Evolutionary conservation across 1,140 invertebrate genomes (phyloP).

Genomic region (Cotesia glomerata): DNA sequence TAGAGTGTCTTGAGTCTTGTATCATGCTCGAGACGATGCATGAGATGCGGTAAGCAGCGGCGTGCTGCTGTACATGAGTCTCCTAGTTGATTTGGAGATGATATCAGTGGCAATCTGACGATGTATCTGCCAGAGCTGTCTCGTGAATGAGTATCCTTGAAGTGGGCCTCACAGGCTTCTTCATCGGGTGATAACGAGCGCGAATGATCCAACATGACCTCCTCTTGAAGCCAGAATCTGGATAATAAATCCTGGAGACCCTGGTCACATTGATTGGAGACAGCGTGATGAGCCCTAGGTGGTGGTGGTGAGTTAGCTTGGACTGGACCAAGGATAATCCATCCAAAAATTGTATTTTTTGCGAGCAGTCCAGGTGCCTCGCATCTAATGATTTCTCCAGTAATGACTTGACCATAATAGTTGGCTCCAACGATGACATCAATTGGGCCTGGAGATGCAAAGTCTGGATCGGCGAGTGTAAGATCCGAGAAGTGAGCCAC

Average conservation of each 20-base stretch:
- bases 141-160: constrained; percentile 32
- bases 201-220: background rate
- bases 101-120: constrained; percentile 40
- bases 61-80: background rate
- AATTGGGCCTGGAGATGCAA: background rate
- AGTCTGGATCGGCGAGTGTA: constrained; percentile 1
- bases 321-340: background rate
- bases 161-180: constrained; percentile 12
- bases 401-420: background rate
- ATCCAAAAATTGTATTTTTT: background rate
- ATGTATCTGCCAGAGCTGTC: constrained; percentile 36
- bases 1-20: background rate
- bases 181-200: constrained; percentile 21
- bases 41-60: constrained; percentile 10
- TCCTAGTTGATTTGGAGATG: background rate
- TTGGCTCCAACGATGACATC: constrained; percentile 6
- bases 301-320: background rate
- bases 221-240: constrained; percentile 23
- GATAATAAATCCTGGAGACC: background rate
- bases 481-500: background rate
- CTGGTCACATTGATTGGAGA: background rate
- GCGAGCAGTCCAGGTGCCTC: background rate
- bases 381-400: background rate
- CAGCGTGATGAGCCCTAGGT: background rate
- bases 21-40: background rate